These are phyloP conservation scores for Molanna angustata DNA, from an alignment of 2,888 invertebrate species.

Conservation along the genomic window DNA sequence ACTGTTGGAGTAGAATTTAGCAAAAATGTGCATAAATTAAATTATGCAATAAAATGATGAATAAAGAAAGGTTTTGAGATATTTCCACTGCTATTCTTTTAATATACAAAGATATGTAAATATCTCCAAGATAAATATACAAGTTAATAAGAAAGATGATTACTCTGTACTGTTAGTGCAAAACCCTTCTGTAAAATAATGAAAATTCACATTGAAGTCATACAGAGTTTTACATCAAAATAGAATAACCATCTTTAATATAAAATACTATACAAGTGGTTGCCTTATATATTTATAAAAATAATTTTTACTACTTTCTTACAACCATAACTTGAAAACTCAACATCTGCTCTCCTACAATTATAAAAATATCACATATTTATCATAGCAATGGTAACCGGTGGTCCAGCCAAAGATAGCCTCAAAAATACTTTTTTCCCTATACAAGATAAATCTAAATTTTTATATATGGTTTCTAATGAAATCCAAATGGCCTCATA, in stretches of 20 bases:
- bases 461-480: constrained; percentile 24
- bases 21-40: constrained; percentile 20
- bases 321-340: constrained; percentile 30
- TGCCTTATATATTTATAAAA: constrained; percentile 32
- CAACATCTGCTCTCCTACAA: constrained; percentile 29
- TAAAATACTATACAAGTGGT: constrained; percentile 24
- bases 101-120: constrained; percentile 30
- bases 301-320: constrained; percentile 30
- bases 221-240: constrained; percentile 9
- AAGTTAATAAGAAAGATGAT: constrained; percentile 24
- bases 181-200: too few relatives aligned
- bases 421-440: constrained; percentile 31
- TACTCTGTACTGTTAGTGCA: too few relatives aligned
- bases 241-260: constrained; percentile 22
- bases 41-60: constrained; percentile 18
- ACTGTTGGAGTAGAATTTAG: constrained; percentile 12
- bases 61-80: constrained; percentile 19
- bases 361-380: constrained; percentile 34
- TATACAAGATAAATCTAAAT: constrained; percentile 28
- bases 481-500: constrained; percentile 19
- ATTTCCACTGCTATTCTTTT: constrained; percentile 29
- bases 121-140: constrained; percentile 27
- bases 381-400: constrained; percentile 32
- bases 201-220: too few relatives aligned
- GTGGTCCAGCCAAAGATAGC: constrained; percentile 32